A percentile compares a stretch with the other conserved stretches of the same genome.
Evolutionary conservation across 1,140 invertebrate genomes (phyloP).

Genomic region (Stegodyphus mimosarum): DNA sequence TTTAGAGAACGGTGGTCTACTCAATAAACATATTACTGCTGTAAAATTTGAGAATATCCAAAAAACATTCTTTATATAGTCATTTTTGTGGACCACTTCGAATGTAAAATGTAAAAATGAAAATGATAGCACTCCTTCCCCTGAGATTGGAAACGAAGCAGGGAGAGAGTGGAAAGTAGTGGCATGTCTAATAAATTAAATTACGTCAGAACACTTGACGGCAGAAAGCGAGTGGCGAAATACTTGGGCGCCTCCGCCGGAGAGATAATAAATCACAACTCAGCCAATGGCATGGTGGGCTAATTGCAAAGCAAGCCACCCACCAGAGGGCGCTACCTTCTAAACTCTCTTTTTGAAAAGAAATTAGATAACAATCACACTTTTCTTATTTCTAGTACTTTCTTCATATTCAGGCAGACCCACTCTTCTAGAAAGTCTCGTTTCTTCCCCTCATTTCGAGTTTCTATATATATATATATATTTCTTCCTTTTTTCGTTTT

Average conservation of each 20-base stretch:
- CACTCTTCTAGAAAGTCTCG: too few relatives aligned
- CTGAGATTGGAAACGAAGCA: not conserved
- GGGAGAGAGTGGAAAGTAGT: conserved; percentile 7
- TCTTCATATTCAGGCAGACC: too few relatives aligned
- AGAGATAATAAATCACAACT: conserved; percentile 44
- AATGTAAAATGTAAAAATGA: too few relatives aligned
- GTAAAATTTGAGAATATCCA: too few relatives aligned
- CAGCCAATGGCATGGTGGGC: conserved; percentile 31
- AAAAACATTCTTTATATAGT: too few relatives aligned
- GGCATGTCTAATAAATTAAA: conserved; percentile 56
- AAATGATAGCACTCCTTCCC: too few relatives aligned
- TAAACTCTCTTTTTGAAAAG: conserved; percentile 24
- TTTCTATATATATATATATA: too few relatives aligned
- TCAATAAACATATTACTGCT: too few relatives aligned
- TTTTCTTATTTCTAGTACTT: not conserved
- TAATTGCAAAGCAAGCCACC: conserved; percentile 41
- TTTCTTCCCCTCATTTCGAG: too few relatives aligned
- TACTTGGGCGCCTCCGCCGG: conserved; percentile 27
- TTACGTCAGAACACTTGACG: conserved; percentile 53
- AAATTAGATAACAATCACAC: conserved; percentile 37
- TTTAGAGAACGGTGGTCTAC: too few relatives aligned
- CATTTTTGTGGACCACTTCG: too few relatives aligned
- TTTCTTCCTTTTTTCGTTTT: not conserved
- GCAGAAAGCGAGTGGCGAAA: conserved; percentile 37
- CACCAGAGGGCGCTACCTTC: conserved; percentile 32